Evolutionary conservation across 2,888 invertebrate species (phyloP).

Genomic region (Fabriciana adippe): DNA sequence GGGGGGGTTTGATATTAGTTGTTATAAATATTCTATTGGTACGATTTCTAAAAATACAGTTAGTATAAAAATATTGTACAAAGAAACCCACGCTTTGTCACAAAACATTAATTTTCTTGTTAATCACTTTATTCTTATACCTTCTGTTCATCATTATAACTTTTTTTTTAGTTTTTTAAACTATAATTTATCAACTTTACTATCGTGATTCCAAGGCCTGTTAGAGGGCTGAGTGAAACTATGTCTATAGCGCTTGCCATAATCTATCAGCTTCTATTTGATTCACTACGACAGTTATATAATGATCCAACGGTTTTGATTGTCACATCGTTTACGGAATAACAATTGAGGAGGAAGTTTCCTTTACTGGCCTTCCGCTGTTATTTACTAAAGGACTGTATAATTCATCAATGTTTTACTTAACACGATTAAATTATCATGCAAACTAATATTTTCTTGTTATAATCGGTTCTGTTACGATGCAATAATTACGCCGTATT

Average conservation of each 20-base stretch:
- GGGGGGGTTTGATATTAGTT: too few relatives aligned
- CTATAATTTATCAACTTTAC: too few relatives aligned
- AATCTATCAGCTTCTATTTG: not conserved
- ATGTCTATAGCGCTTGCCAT: too few relatives aligned
- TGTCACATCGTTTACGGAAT: conserved; percentile 27
- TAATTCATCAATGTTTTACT: conserved; percentile 8
- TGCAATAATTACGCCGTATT: not conserved
- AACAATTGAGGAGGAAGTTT: conserved; percentile 35
- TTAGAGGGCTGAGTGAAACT: not conserved
- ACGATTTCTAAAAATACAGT: too few relatives aligned
- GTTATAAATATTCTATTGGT: too few relatives aligned
- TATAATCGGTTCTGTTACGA: not conserved
- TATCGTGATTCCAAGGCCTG: too few relatives aligned
- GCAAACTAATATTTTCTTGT: conserved; percentile 14
- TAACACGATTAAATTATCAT: conserved; percentile 20
- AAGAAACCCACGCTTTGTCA: too few relatives aligned
- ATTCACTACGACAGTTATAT: conserved; percentile 8
- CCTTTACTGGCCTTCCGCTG: conserved; percentile 35
- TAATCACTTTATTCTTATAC: too few relatives aligned
- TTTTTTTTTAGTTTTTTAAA: too few relatives aligned
- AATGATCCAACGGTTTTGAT: conserved; percentile 24
- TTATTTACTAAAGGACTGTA: conserved; percentile 20
- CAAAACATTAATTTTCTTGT: too few relatives aligned
- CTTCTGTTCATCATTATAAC: too few relatives aligned
- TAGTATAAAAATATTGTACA: too few relatives aligned